Evolutionary conservation across 2,113 vertebrate species (phyloP).

Genomic region (Cairina moschata): DNA sequence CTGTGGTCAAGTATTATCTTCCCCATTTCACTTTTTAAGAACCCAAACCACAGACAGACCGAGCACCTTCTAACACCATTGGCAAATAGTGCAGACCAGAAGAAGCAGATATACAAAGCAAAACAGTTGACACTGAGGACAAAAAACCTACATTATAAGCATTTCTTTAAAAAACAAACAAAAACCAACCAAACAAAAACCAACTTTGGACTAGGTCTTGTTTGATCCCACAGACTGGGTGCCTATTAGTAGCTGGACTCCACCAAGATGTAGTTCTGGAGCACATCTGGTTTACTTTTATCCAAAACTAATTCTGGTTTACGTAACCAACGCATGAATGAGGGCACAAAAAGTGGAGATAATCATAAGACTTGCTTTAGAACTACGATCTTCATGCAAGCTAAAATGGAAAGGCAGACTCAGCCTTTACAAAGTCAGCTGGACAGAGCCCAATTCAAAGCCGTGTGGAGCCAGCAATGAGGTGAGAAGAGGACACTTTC

Average conservation of each 20-base stretch:
- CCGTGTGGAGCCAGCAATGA: neutral
- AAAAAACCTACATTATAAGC: neutral
- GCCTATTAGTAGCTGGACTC: neutral
- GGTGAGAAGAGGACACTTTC: neutral
- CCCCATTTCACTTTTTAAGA: neutral
- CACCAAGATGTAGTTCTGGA: neutral
- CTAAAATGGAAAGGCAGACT: neutral
- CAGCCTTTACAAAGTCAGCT: neutral
- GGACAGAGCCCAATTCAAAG: neutral
- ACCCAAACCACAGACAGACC: neutral
- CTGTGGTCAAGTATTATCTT: neutral
- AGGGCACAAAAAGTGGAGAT: neutral
- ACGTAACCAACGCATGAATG: neutral
- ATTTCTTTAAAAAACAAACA: neutral
- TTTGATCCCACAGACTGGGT: neutral
- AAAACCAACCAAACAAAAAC: too few relatives aligned
- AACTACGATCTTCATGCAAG: neutral
- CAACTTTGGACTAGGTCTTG: neutral
- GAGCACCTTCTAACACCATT: neutral
- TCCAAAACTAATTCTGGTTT: neutral
- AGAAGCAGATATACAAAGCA: neutral
- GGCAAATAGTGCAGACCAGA: neutral
- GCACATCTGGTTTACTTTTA: neutral
- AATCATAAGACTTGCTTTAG: neutral
- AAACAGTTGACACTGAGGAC: neutral